These are phyloP conservation scores for Zapornia atra DNA, from an alignment of 2,113 vertebrate species.

Conservation along the genomic window DNA sequence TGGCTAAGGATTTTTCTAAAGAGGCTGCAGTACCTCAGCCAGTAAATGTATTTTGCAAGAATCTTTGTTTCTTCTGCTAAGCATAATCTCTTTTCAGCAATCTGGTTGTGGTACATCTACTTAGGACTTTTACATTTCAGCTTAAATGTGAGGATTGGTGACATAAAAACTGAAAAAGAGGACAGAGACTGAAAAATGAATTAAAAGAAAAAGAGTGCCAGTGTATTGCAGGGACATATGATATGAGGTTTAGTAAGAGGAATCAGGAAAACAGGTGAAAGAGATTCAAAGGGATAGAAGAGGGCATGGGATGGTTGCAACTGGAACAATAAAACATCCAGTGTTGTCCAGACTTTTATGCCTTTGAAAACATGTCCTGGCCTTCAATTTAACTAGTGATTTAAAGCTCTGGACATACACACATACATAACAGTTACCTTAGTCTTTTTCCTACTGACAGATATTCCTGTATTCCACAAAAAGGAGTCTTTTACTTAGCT, in stretches of 20 bases:
- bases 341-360: background rate
- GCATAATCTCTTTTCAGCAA: background rate
- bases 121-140: background rate
- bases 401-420: background rate
- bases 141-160: background rate
- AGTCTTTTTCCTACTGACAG: background rate
- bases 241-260: background rate
- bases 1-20: slow-evolving; percentile 9
- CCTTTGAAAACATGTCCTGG: background rate
- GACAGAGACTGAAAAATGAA: background rate
- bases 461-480: background rate
- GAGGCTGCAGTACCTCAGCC: background rate
- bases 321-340: background rate
- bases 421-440: background rate
- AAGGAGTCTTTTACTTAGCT: background rate
- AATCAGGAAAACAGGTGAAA: background rate
- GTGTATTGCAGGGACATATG: background rate
- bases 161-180: background rate
- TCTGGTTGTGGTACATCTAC: background rate
- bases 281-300: background rate
- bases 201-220: background rate
- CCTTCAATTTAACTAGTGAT: background rate
- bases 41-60: slow-evolving; percentile 25
- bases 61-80: background rate
- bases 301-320: background rate